Base-by-base conservation (phyloP, 2,113 vertebrate genomes). In the Gallinago undulata region DNA sequence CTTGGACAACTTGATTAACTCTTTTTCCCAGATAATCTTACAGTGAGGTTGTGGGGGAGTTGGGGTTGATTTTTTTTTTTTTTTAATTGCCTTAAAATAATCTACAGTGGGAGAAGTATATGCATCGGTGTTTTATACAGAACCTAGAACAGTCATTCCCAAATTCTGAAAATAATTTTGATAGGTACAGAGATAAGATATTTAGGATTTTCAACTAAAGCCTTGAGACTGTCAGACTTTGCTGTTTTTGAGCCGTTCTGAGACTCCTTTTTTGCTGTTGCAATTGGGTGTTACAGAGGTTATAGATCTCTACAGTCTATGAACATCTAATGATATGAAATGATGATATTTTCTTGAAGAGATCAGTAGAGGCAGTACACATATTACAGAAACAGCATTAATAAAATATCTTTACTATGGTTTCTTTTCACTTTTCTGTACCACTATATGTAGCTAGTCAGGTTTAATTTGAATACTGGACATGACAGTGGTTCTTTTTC, bases 41-140 rank as follows among this genome's bases (percentile, higher is more conserved):
- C 22, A 31, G 14, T 35, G 25, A 72, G 2, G 11, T 2, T 21
- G 4, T 48, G 17, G 23, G 19, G 27, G 2, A 73, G 81, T 55
- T 2, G 0, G 0, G 11, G 23, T 25, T 76, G 33, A 3, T 51
- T 25, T 11, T 24, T 22, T 19, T 37, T 66, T 51, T 72, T 50
- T 43, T 31, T 72, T 39, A 6, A 50, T 81, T 57, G 7, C 12
- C 19, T 75, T 72, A 39, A 77, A 64, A 73, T 69, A 50, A 70
- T 37, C 30, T 87, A 13, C 7, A 55, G 9, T 16, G 11, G 21
- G 51, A 93, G 28, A 41, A 66, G 4, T 63, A 35, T 79, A 21
- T 63, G 2, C 43, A 51, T 22, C 35, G 57, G 17, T 28, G 10
- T 43, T 72, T 73, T 51, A 21, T 53, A 73, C 18, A 53, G 75